Base-by-base conservation (phyloP, 2,113 vertebrate genomes). In the Ranitomeya variabilis region DNA sequence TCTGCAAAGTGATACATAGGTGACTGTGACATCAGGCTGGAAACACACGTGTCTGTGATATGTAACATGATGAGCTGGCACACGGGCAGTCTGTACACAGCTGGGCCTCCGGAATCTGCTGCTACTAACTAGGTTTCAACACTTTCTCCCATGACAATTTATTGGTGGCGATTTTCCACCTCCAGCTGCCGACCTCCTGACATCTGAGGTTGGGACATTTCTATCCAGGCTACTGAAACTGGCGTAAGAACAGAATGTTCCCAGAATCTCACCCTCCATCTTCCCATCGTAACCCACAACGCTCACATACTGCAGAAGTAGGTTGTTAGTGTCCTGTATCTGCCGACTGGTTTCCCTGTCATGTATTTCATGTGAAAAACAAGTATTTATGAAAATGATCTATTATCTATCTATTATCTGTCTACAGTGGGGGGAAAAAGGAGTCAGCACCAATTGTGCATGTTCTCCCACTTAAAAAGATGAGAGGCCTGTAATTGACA, bases 71-170 rank as follows among this genome's bases (percentile, higher is more conserved):
- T 59, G 45, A 57, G 66, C 77, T 69, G 86, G 59, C 76, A 79
- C 37, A 7, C 37, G 52, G 90, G 73, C 60, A 83, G 59, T 90
- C 89, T 91, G 85, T 51, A 86, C 91, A 64, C 86, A 90, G 91
- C 87, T 93, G 90, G 91, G 81, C 86, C 91, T 93, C 92, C 92
- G 91, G 90, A 94, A 93, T 91, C 89, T 86, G 74, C 84, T 86
- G 88, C 85, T 91, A 89, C 91, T 94, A 94, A 93, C 90, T 90
- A 92, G 90, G 91, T 92, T 93, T 93, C 93, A 94, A 91, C 92
- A 91, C 91, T 92, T 89, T 45, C 87, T 84, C 89, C 89, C 90
- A 91, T 85, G 90, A 83, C 83, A 91, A 91, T 93, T 93, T 92
- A 91, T 91, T 93, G 91, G 91, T 92, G 90, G 92, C 23, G 51